Evolutionary conservation across 1,140 invertebrate species (phyloP).

Genomic region (Heliconius eleuchia): DNA sequence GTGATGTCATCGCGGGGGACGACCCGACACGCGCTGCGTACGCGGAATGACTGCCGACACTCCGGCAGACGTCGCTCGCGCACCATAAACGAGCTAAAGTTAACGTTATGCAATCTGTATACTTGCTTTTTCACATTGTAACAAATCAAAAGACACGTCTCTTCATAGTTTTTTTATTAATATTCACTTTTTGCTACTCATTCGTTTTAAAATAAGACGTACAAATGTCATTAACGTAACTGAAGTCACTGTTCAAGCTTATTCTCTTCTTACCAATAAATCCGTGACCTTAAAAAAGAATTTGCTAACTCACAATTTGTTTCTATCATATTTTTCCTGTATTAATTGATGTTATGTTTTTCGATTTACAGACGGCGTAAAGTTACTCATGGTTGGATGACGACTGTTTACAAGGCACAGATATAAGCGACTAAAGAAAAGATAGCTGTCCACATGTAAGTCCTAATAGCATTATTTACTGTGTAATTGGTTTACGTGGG

Average conservation of each 20-base stretch:
- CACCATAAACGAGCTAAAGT: slow-evolving; percentile 39
- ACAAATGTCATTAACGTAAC: neutral
- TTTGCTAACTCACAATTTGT: slow-evolving; percentile 32
- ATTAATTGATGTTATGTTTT: neutral
- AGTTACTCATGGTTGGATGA: neutral
- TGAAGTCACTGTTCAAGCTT: neutral
- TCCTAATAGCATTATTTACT: slow-evolving; percentile 57
- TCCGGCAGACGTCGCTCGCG: slow-evolving; percentile 38
- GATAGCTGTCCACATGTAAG: slow-evolving; percentile 33
- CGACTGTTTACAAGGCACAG: slow-evolving; percentile 1
- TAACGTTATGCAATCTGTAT: slow-evolving; percentile 34
- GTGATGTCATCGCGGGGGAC: slow-evolving; percentile 39
- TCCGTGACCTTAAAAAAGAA: slow-evolving; percentile 37
- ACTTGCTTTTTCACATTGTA: slow-evolving; percentile 25
- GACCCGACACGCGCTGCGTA: slow-evolving; percentile 60
- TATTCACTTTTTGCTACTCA: no score
- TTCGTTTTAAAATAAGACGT: neutral
- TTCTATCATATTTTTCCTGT: slow-evolving; percentile 25
- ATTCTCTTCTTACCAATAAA: slow-evolving; percentile 47
- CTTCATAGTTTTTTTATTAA: neutral
- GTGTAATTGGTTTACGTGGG: slow-evolving; percentile 62
- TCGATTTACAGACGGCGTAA: neutral
- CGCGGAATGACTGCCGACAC: slow-evolving; percentile 60
- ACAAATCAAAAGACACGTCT: slow-evolving; percentile 26
- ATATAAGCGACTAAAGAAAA: slow-evolving; percentile 27